Evolutionary conservation across 1,140 invertebrate genomes (phyloP).

Genomic region (Procambarus clarkii): DNA sequence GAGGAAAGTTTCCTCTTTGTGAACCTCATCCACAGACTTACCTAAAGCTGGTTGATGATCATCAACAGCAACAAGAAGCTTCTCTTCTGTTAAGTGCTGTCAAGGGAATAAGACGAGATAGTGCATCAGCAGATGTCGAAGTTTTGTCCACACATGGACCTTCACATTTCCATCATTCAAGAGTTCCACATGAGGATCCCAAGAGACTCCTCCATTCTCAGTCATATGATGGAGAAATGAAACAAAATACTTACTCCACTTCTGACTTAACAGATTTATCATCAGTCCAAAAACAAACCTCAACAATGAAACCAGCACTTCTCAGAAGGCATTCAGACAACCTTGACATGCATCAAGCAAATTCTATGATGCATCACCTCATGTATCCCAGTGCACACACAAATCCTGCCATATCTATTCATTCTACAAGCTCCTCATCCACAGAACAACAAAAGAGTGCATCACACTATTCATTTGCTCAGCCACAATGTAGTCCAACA

Average conservation of each 20-base stretch:
- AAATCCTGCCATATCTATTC: conserved; percentile 15
- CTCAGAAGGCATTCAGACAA: conserved; percentile 58
- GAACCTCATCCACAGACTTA: conserved; percentile 44
- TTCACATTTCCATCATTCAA: background rate
- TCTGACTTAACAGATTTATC: conserved; percentile 56
- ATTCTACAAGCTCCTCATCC: conserved; percentile 16
- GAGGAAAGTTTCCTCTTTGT: conserved; percentile 4
- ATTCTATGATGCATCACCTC: conserved; percentile 34
- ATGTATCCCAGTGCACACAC: conserved; percentile 33
- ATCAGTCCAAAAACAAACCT: conserved; percentile 48
- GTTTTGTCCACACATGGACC: background rate
- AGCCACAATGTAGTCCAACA: conserved; percentile 25
- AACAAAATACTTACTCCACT: conserved; percentile 24
- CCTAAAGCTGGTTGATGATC: conserved; percentile 30
- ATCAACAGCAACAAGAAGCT: conserved; percentile 28
- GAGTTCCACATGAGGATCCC: conserved; percentile 7
- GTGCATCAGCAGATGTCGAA: conserved; percentile 15
- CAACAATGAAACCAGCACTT: conserved; percentile 52
- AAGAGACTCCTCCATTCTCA: conserved; percentile 17
- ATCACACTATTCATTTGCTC: conserved; percentile 30
- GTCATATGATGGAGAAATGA: conserved; percentile 31
- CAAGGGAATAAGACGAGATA: conserved; percentile 10
- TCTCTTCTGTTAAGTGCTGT: conserved; percentile 35
- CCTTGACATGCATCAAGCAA: background rate
- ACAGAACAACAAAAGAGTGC: conserved; percentile 19